A percentile compares a stretch with the other conserved stretches of the same genome.
Conservation (phyloP, 1,140 invertebrate genomes). For the Chelonus insularis region DNA sequence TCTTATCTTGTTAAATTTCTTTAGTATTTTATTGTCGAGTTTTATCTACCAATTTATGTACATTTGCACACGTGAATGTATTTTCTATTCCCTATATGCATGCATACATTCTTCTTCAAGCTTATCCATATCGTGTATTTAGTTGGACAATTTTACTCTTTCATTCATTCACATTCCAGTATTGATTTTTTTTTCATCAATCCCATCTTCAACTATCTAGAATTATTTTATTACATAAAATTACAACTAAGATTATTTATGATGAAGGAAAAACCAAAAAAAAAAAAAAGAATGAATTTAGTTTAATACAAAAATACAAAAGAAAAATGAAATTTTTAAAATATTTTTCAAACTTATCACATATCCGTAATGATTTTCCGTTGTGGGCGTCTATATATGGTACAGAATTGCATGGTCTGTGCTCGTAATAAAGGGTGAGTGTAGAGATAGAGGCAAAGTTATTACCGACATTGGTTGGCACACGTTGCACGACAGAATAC, state of each 20-base stretch:
- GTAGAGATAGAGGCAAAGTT: conserved; percentile 25
- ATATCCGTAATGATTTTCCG: conserved; percentile 2
- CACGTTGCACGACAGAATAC: neutral
- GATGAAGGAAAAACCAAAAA: too few relatives aligned
- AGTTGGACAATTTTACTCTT: neutral
- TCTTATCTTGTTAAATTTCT: neutral
- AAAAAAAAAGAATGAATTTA: neutral
- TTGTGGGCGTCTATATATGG: neutral
- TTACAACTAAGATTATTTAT: too few relatives aligned
- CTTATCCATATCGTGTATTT: neutral
- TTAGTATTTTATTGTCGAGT: neutral
- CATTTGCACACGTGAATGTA: neutral
- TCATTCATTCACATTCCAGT: neutral
- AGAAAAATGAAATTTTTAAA: neutral
- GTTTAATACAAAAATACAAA: neutral
- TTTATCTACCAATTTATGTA: conserved; percentile 8
- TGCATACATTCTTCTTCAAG: neutral
- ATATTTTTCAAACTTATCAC: neutral
- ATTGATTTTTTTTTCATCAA: too few relatives aligned
- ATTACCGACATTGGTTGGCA: conserved; percentile 22
- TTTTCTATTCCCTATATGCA: neutral
- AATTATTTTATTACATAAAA: too few relatives aligned
- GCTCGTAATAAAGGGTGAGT: neutral
- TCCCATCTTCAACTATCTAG: too few relatives aligned
- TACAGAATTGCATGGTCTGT: neutral